Evolutionary conservation across 2,113 vertebrate genomes (phyloP).

Genomic region (Vidua macroura): DNA sequence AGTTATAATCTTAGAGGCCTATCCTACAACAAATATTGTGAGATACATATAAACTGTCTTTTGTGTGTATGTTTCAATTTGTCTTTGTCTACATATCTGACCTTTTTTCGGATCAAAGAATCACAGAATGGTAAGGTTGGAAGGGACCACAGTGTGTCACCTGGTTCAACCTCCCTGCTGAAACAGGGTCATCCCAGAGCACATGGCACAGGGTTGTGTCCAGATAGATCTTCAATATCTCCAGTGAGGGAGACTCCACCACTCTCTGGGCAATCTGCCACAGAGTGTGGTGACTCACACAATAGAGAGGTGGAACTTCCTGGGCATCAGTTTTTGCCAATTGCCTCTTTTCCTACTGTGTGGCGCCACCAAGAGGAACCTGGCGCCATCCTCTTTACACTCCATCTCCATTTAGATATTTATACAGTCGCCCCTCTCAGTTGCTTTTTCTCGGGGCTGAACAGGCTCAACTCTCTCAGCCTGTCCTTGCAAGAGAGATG

Average conservation of each 20-base stretch:
- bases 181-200: neutral
- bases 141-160: neutral
- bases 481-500: neutral
- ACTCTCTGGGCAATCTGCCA: neutral
- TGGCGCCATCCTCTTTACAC: neutral
- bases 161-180: neutral
- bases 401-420: neutral
- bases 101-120: neutral
- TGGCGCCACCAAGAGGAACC: neutral
- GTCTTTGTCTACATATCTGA: neutral
- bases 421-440: neutral
- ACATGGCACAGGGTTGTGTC: neutral
- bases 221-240: neutral
- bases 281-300: accelerated
- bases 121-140: neutral
- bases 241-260: neutral
- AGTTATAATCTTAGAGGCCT: neutral
- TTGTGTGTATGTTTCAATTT: neutral
- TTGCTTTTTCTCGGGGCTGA: neutral
- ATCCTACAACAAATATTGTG: neutral
- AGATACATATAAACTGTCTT: neutral
- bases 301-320: neutral
- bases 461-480: neutral
- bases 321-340: neutral
- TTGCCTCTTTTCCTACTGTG: neutral